A percentile compares a stretch with the other conserved stretches of the same genome.
Evolutionary conservation across 2,888 invertebrate genomes (phyloP).

Genomic region (Cordilura impudica): DNA sequence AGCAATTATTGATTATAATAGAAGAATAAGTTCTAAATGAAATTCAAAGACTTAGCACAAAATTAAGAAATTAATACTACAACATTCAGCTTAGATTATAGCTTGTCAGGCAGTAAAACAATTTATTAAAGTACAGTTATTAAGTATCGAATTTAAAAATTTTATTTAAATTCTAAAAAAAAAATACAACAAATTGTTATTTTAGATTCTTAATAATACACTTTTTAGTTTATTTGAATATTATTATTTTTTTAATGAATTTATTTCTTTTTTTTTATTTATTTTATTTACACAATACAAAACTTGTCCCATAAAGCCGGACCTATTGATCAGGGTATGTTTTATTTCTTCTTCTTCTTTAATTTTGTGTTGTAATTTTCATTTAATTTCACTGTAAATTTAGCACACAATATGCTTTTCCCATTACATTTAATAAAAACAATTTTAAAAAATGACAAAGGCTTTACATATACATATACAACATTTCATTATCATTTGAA

Average conservation of each 20-base stretch:
- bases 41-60: background rate
- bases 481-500: conserved; percentile 11
- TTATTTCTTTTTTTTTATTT: conserved; percentile 59
- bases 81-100: conserved; percentile 4
- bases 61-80: background rate
- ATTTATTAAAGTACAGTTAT: background rate
- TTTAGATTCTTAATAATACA: no score
- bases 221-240: conserved; percentile 40
- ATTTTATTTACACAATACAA: conserved; percentile 58
- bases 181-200: no score
- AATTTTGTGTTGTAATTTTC: conserved; percentile 54
- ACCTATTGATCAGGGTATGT: conserved; percentile 79
- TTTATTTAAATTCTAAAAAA: no score
- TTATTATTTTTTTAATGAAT: conserved; percentile 46
- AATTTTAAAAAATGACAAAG: no score
- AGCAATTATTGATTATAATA: no score
- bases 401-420: background rate
- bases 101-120: background rate
- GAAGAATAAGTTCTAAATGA: background rate
- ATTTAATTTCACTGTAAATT: conserved; percentile 5
- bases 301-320: conserved; percentile 71
- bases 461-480: background rate
- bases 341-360: conserved; percentile 53
- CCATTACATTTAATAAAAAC: background rate
- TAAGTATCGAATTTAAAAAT: no score